Evolutionary conservation across 2,113 vertebrate genomes (phyloP).

Genomic region (Psophia crepitans): DNA sequence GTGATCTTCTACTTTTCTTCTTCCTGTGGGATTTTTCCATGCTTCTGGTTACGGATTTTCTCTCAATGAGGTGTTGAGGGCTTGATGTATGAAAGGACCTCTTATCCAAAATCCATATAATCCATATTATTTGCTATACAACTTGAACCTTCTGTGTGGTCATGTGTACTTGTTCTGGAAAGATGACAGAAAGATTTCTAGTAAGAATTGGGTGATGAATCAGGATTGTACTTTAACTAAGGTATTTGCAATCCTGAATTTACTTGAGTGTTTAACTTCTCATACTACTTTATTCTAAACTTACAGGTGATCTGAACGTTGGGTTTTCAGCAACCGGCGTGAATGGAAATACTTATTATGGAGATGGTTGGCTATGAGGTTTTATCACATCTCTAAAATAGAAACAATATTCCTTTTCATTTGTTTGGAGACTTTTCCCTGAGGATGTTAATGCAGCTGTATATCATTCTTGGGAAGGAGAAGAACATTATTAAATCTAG

Average conservation of each 20-base stretch:
- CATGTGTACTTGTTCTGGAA: background rate
- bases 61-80: background rate
- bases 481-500: conserved; percentile 30
- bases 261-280: background rate
- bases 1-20: background rate
- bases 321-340: background rate
- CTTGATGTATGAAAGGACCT: background rate
- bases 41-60: background rate
- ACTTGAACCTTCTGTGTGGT: background rate
- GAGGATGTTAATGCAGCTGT: conserved; percentile 56
- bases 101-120: background rate
- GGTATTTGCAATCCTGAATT: background rate
- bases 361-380: conserved; percentile 6
- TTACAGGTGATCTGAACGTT: background rate
- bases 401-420: conserved; percentile 60
- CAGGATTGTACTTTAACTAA: background rate
- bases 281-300: background rate
- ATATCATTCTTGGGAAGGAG: conserved; percentile 16
- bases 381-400: conserved; percentile 45
- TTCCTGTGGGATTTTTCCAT: background rate
- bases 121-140: background rate
- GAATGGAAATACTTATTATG: background rate
- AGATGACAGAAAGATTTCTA: background rate
- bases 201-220: background rate
- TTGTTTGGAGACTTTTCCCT: conserved; percentile 45